These are phyloP conservation scores for rat (Rattus norvegicus) DNA, from an alignment of 2,113 vertebrate species.

Conservation along the genomic window DNA sequence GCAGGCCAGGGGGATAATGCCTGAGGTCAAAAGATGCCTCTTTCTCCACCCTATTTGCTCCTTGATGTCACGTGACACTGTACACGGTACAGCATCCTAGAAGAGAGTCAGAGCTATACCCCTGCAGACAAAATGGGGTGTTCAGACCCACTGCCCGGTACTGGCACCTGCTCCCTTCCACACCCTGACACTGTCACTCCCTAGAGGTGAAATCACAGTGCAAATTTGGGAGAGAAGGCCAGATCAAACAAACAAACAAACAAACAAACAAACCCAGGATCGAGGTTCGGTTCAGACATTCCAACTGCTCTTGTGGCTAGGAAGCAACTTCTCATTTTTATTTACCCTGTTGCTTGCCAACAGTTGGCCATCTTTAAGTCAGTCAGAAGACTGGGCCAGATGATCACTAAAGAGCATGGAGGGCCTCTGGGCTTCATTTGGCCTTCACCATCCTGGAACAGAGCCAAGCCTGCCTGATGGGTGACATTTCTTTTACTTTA, in stretches of 20 bases:
- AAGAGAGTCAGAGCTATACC: not conserved
- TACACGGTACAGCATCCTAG: too few relatives aligned
- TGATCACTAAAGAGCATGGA: not conserved
- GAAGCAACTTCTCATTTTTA: not conserved
- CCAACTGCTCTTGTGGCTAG: not conserved
- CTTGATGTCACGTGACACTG: not conserved
- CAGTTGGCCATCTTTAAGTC: not conserved
- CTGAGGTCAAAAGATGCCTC: not conserved
- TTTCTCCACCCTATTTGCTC: not conserved
- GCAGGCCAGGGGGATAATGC: not conserved
- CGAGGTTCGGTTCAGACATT: not conserved
- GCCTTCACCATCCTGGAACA: not conserved
- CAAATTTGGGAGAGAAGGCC: not conserved
- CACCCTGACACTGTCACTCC: not conserved
- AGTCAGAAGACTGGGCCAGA: not conserved
- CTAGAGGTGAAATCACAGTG: not conserved
- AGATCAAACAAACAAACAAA: not conserved
- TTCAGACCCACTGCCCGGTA: not conserved
- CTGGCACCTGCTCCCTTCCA: not conserved
- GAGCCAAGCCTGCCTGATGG: not conserved
- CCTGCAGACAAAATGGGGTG: not conserved
- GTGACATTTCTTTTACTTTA: conserved; percentile 34
- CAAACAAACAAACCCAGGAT: too few relatives aligned
- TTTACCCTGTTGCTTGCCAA: not conserved
- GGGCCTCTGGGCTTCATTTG: not conserved